Percentiles rank a stretch among this genome's conserved stretches.
Conservation (phyloP, 2,888 invertebrate species). For the Oxycera nigricornis region DNA sequence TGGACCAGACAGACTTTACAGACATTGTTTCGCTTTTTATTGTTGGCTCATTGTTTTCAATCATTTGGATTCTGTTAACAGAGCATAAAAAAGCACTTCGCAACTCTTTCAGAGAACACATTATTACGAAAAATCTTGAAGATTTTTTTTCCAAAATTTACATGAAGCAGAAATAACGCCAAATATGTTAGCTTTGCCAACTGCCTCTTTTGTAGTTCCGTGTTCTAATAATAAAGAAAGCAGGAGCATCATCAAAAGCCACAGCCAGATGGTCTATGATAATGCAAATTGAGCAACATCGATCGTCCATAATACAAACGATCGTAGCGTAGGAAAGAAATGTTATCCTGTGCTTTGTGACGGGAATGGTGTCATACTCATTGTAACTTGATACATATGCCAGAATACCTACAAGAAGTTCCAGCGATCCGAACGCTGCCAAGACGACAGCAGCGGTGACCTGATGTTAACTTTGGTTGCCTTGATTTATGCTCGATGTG, state of each 20-base stretch:
- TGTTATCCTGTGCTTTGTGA: background rate
- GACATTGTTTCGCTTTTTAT: too few species aligned
- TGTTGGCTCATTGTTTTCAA: background rate
- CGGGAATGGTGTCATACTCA: background rate
- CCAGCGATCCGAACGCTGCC: background rate
- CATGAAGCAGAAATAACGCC: constrained; percentile 1
- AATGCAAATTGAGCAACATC: background rate
- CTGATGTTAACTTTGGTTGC: background rate
- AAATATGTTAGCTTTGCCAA: background rate
- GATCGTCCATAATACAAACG: background rate
- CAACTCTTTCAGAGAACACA: background rate
- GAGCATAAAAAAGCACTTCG: background rate
- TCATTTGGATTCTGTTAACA: background rate
- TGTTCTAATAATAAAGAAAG: background rate
- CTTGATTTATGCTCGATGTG: background rate
- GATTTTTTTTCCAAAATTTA: background rate
- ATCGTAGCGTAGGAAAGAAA: background rate
- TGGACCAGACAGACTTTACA: too few species aligned
- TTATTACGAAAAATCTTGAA: background rate
- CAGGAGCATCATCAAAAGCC: background rate
- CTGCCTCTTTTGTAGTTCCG: background rate
- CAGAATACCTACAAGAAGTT: background rate
- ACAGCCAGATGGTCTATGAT: background rate
- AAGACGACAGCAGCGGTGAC: background rate
- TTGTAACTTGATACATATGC: background rate